Evolutionary conservation across 2,113 vertebrate species (phyloP).

Genomic region (Gnathonemus longibarbis): DNA sequence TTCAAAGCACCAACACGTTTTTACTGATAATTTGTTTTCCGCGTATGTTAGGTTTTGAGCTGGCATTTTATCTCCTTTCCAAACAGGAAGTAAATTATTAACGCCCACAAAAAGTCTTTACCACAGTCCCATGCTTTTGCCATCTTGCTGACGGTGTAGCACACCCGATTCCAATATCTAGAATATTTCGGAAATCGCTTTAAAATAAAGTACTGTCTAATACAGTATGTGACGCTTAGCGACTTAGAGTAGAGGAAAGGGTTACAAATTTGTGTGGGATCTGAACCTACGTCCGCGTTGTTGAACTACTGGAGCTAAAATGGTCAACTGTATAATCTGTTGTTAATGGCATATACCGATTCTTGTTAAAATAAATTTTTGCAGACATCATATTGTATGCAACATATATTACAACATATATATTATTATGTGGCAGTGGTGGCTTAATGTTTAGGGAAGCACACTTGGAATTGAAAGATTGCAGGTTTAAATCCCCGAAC

Average conservation of each 20-base stretch:
- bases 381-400: neutral
- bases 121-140: neutral
- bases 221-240: neutral
- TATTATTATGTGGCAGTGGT: too few species aligned
- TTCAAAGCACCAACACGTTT: neutral
- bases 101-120: neutral
- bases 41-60: neutral
- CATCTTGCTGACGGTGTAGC: neutral
- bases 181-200: neutral
- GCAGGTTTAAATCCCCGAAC: too few species aligned
- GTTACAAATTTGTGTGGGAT: neutral
- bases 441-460: too few species aligned
- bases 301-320: neutral
- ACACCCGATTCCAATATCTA: neutral
- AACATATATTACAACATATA: neutral
- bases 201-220: neutral
- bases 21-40: neutral
- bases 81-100: neutral
- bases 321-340: neutral
- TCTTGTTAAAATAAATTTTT: neutral
- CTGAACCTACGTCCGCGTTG: neutral
- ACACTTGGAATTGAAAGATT: too few species aligned
- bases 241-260: neutral
- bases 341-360: neutral
- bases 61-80: neutral